These are phyloP conservation scores for Muscidifurax raptorellus DNA, from an alignment of 1,140 invertebrate species.

Conservation along the genomic window DNA sequence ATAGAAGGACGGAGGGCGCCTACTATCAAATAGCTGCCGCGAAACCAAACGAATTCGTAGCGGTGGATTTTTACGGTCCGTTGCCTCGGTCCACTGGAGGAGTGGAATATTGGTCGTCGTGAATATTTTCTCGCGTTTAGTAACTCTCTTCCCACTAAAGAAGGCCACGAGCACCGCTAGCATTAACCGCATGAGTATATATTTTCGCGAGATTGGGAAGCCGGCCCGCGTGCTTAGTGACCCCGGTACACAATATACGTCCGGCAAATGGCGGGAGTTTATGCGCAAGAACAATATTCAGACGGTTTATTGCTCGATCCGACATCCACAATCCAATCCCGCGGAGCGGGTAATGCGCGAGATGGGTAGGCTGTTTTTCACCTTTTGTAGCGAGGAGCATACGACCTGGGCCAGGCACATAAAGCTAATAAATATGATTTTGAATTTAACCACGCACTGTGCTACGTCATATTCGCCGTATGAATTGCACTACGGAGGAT, in stretches of 20 bases:
- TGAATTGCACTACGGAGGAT: too few relatives aligned
- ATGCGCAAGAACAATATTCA: slow-evolving; percentile 32
- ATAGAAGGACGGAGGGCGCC: background rate
- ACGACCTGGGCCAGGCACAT: slow-evolving; percentile 52
- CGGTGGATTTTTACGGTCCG: slow-evolving; percentile 44
- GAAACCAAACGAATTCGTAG: slow-evolving; percentile 22
- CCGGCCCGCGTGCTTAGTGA: slow-evolving; percentile 26
- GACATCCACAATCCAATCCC: slow-evolving; percentile 62
- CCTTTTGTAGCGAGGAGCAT: slow-evolving; percentile 57
- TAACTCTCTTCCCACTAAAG: slow-evolving; percentile 28
- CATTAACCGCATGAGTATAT: slow-evolving; percentile 13
- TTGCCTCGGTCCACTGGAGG: slow-evolving; percentile 24
- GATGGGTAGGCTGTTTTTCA: slow-evolving; percentile 59
- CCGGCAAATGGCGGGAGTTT: slow-evolving; percentile 22
- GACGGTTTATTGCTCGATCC: slow-evolving; percentile 42
- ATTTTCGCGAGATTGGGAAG: slow-evolving; percentile 20
- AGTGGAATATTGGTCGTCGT: slow-evolving; percentile 28
- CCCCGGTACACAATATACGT: slow-evolving; percentile 36
- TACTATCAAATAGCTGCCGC: background rate
- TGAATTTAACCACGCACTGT: too few relatives aligned
- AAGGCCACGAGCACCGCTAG: background rate
- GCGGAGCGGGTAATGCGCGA: slow-evolving; percentile 41
- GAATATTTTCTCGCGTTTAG: slow-evolving; percentile 29
- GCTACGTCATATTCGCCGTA: too few relatives aligned
- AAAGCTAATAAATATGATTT: slow-evolving; percentile 51